Percentiles rank a stretch among this genome's conserved stretches.
Conservation (phyloP, 2,797 vertebrate genomes). For the Allochrocebus solatus region DNA sequence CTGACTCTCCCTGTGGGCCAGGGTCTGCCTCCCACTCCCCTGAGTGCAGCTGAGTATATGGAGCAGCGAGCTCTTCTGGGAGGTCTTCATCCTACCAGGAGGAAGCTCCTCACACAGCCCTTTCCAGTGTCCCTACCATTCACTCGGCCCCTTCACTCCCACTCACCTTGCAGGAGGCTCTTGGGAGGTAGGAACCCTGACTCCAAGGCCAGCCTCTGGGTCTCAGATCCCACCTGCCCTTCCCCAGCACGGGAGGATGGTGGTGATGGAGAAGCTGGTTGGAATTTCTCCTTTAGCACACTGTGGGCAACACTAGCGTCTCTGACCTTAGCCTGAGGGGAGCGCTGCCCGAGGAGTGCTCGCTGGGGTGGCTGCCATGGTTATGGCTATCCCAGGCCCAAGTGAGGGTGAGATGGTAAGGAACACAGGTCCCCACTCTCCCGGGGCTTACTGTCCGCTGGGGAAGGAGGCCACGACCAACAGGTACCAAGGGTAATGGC, state of each 20-base stretch:
- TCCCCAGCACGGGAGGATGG: rapidly evolving
- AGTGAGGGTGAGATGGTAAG: background rate
- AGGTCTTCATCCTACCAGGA: background rate
- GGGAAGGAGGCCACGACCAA: background rate
- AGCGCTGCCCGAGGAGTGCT: background rate
- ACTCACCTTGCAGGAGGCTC: background rate
- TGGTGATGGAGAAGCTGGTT: background rate
- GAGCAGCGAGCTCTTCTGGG: too few relatives aligned
- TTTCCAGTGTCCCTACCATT: too few relatives aligned
- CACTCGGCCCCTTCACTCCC: too few relatives aligned
- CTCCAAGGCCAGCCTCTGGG: background rate
- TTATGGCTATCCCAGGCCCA: background rate
- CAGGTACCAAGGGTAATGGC: rapidly evolving
- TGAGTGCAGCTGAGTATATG: rapidly evolving
- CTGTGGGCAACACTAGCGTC: background rate
- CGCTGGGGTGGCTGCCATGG: background rate
- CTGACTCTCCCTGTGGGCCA: background rate
- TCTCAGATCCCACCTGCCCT: background rate
- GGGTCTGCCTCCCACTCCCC: background rate
- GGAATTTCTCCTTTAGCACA: background rate
- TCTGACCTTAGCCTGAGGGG: background rate
- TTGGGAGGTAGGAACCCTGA: background rate
- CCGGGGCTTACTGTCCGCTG: rapidly evolving
- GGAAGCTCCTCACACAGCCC: background rate
- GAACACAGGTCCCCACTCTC: rapidly evolving